Evolutionary conservation across 2,797 vertebrate genomes (phyloP), one percentile per base, ranked within the genome.

Genomic region (Harpagifer antarcticus): DNA sequence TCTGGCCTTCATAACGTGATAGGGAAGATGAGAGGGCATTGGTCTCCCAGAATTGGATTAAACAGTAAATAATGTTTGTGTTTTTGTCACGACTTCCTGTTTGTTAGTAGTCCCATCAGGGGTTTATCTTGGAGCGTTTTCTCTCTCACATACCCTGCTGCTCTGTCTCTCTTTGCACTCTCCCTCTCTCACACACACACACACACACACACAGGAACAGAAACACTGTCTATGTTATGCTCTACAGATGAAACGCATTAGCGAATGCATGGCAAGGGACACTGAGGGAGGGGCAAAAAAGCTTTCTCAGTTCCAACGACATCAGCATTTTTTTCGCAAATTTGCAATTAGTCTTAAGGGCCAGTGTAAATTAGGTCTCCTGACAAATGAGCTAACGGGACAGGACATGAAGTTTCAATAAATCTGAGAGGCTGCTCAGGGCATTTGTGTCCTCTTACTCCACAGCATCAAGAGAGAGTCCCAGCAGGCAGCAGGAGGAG

Each of bases 341-440:
- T 98, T 96, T 97, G 97, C 97, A 98, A 98, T 99, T 99, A 99
- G 97, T 98, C 97, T 98, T 97, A 97, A 97, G 97, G 97, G 97
- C 97, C 96, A 90, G 95, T 92, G 96, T 98, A 99, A 99, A 99
- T 99, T 96, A 98, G 96, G 96, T 96, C 97, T 97, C 97, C 95
- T 98, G 97, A 98, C 97, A 97, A 97, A 98, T 96, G 96, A 97
- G 96, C 95, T 95, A 96, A 95, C 91, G 95, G 96, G 96, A 97
- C 95, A 94, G 96, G 96, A 96, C 96, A 90, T 82, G 88, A 90
- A 93, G 93, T 95, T 94, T 94, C 94, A 95, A 95, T 95, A 95
- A 95, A 95, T 95, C 92, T 94, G 91, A 86, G 88, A 88, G 76
- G 87, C 86, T 89, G 89, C 88, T 89, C 85, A 83, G 83, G 83